Evolutionary conservation across 2,888 invertebrate genomes (phyloP), one percentile per base, ranked within the genome.

Genomic region (Drosophila monieri): DNA sequence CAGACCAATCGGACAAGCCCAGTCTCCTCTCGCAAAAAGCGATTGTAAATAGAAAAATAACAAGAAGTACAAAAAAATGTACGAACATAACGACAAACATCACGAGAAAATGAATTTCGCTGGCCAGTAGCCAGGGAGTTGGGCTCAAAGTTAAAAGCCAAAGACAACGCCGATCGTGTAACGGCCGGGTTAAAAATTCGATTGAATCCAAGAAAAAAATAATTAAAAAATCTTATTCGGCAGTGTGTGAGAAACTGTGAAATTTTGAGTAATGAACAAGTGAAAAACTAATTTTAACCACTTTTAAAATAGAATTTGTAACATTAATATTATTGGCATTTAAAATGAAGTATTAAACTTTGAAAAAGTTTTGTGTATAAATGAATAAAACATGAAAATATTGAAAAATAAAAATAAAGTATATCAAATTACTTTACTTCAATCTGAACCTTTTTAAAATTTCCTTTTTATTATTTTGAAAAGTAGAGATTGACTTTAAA

Each of bases 1-100:
- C 58, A 67, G 70, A 71, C 81, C 81, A 81, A 85, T 81, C 80
- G 74, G 69, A 78, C 62, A 49, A 61, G 51, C 47, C 56, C 65
- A 51, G 56, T 27, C 43, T 46, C 44, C 57, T 27, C 61, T 43
- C 9, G 21, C 14, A 67, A 65, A 67, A 71, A 78, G 30, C 73
- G 78, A 75, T 75, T 84, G 79, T 85, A 79, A 85, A 73, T 61
- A 51, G 32, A 44, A 64, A 54, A 46, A 57, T 52, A 37, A 55
- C 10, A 32, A 54, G 21, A 66, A 66, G 56, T 48, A 53, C 68
- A 62, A 66, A 43, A 75, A 78, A 67, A 46, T 66, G 21, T 39
- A 27, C 41, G 25, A 71, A 55, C 41, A 46, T 41, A 58, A 64
- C 54, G 60, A 78, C 58, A 65, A 76, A 57, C 61, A 75, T 62